Percentiles rank a stretch among this genome's conserved stretches.
These are phyloP conservation scores for Coregonus sp. DNA, from an alignment of 2,797 vertebrate genomes.

Conservation along the genomic window DNA sequence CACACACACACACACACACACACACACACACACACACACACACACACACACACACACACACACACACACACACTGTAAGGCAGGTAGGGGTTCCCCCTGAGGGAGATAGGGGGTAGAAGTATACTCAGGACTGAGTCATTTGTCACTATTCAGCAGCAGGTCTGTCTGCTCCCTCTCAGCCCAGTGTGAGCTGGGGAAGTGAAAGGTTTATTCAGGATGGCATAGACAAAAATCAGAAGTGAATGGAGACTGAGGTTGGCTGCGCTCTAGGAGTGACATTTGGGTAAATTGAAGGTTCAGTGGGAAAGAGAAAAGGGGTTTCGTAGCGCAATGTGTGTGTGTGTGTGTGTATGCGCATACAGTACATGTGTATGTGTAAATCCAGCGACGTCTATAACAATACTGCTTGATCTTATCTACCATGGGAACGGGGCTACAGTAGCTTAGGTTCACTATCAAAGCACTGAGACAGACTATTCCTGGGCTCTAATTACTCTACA, in stretches of 20 bases:
- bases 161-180: neutral
- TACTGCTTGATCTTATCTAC: neutral
- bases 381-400: neutral
- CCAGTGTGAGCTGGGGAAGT: neutral
- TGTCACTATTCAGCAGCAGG: neutral
- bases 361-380: neutral
- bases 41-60: neutral
- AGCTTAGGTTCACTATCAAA: neutral
- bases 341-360: neutral
- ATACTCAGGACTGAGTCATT: neutral
- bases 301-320: neutral
- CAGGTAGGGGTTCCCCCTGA: neutral
- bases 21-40: too few relatives aligned
- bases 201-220: neutral
- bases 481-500: neutral
- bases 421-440: neutral
- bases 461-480: neutral
- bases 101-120: neutral
- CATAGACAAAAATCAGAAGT: neutral
- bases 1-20: too few relatives aligned
- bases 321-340: neutral
- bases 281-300: conserved; percentile 7
- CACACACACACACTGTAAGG: neutral
- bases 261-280: neutral
- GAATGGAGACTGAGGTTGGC: neutral